These are phyloP conservation scores for Dysdera silvatica DNA, from an alignment of 1,140 invertebrate genomes.

Conservation along the genomic window DNA sequence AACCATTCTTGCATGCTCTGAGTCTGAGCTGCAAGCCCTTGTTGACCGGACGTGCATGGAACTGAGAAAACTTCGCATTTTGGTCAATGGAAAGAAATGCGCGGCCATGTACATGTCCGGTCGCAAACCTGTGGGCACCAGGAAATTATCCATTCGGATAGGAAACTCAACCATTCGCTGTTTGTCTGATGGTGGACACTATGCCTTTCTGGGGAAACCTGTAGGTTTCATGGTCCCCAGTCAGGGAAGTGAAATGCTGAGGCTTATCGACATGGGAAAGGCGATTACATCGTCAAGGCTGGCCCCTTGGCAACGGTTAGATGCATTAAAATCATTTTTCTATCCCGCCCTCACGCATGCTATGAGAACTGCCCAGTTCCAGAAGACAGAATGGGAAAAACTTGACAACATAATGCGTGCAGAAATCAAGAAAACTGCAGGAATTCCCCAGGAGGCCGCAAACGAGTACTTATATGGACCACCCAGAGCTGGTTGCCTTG, in stretches of 20 bases:
- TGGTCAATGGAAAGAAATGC: not conserved
- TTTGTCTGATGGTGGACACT: not conserved
- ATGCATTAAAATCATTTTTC: not conserved
- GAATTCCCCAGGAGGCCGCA: not conserved
- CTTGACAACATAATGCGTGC: not conserved
- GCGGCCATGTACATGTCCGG: not conserved
- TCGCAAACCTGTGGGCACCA: not conserved
- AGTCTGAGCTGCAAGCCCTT: not conserved
- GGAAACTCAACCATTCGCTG: not conserved
- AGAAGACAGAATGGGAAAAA: not conserved
- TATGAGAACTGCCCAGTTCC: not conserved
- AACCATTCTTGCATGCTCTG: not conserved
- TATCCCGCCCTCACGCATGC: not conserved
- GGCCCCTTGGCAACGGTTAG: not conserved
- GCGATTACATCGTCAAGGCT: not conserved
- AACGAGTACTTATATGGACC: not conserved
- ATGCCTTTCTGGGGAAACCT: not conserved
- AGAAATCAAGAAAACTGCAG: too few species aligned
- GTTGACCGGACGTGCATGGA: not conserved
- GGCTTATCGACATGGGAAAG: not conserved
- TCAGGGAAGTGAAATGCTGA: not conserved
- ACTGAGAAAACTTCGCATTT: not conserved
- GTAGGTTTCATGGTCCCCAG: not conserved
- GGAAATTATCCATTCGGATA: not conserved
- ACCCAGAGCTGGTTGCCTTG: not conserved